A percentile compares a stretch with the other conserved stretches of the same genome.
These are phyloP conservation scores for Tichodroma muraria DNA, from an alignment of 2,113 vertebrate genomes.

Conservation along the genomic window DNA sequence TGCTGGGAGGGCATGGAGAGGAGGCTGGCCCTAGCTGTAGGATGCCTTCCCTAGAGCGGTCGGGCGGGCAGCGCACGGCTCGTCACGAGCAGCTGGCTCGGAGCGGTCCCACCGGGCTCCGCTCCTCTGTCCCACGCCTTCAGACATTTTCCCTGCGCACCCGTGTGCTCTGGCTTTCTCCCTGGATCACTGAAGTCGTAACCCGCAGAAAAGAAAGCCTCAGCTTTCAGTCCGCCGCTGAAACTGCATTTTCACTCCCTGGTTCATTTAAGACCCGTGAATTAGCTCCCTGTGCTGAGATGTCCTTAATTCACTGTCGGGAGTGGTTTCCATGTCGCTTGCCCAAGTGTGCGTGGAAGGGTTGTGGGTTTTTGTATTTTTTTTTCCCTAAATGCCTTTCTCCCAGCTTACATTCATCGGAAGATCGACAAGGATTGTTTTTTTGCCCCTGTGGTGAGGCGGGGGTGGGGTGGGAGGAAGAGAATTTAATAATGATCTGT, in stretches of 20 bases:
- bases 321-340: not conserved
- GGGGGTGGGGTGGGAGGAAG: not conserved
- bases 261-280: not conserved
- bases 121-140: not conserved
- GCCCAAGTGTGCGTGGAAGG: not conserved
- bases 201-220: not conserved
- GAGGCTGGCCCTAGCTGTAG: not conserved
- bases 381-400: not conserved
- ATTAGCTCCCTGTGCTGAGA: not conserved
- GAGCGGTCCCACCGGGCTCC: not conserved
- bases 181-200: not conserved
- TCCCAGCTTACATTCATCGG: not conserved
- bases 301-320: not conserved
- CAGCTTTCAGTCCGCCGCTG: not conserved
- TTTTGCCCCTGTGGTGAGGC: not conserved
- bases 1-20: not conserved
- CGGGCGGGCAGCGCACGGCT: not conserved
- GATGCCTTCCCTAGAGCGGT: not conserved
- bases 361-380: not conserved
- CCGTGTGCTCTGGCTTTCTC: not conserved
- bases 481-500: conserved; percentile 23
- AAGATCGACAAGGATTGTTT: not conserved
- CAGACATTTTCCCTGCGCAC: not conserved
- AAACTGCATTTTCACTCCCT: not conserved
- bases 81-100: not conserved